Conservation (phyloP, 2,888 invertebrate species). For the Drepana falcataria region DNA sequence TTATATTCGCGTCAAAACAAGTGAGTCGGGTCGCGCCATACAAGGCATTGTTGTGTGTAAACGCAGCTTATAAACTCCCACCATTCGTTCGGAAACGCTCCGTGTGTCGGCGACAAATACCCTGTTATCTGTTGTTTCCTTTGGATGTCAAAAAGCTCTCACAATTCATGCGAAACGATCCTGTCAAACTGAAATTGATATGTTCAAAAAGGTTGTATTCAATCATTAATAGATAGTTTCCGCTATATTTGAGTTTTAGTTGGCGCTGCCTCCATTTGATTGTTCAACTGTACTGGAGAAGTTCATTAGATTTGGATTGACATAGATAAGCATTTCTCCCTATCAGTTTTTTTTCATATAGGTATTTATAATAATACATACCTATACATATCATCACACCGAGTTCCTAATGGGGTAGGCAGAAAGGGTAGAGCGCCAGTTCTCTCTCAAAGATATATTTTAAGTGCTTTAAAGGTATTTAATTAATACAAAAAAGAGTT, state of each 20-base stretch:
- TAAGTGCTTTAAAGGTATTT: too few species aligned
- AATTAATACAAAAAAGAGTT: too few species aligned
- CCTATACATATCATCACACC: too few species aligned
- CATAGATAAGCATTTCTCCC: not conserved
- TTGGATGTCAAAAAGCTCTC: conserved; percentile 64
- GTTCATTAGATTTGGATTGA: not conserved
- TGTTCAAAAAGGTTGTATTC: conserved; percentile 43
- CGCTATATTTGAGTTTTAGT: conserved; percentile 13
- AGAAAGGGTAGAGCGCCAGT: too few species aligned
- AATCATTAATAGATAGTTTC: conserved; percentile 36
- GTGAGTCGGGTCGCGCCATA: not conserved
- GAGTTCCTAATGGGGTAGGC: too few species aligned
- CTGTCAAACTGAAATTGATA: conserved; percentile 52
- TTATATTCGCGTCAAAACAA: not conserved
- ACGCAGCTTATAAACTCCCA: conserved; percentile 14
- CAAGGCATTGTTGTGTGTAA: conserved; percentile 13
- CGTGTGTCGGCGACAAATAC: conserved; percentile 52
- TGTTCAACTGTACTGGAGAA: not conserved
- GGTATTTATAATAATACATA: too few species aligned
- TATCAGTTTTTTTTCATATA: too few species aligned
- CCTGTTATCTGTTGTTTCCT: conserved; percentile 46
- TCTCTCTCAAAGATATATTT: too few species aligned
- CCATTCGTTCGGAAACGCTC: conserved; percentile 20
- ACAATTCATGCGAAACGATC: conserved; percentile 61
- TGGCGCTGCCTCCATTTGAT: not conserved